These are phyloP conservation scores for Bhutanitis thaidina DNA, from an alignment of 2,888 invertebrate genomes.

Conservation along the genomic window DNA sequence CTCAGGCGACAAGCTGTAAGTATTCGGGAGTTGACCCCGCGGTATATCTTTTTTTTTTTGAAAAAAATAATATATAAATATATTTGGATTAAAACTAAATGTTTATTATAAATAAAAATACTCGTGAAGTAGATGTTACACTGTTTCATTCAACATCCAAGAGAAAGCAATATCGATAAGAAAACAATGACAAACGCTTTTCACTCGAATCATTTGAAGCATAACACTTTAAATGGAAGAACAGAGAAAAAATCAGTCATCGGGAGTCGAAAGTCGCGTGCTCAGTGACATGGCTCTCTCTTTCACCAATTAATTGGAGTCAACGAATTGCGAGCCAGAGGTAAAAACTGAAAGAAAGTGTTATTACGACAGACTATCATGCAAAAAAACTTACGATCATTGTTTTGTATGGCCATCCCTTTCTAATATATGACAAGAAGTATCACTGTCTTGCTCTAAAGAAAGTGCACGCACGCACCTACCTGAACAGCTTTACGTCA, in stretches of 20 bases:
- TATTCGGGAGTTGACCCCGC: too few species aligned
- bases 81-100: too few species aligned
- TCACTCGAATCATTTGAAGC: constrained; percentile 56
- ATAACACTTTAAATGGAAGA: constrained; percentile 50
- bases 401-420: constrained; percentile 59
- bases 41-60: too few species aligned
- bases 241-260: constrained; percentile 60
- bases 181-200: constrained; percentile 37
- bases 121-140: background rate
- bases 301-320: constrained; percentile 64
- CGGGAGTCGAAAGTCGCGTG: constrained; percentile 47
- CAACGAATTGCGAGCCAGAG: constrained; percentile 55
- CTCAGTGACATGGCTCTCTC: constrained; percentile 56
- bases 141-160: constrained; percentile 20
- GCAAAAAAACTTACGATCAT: constrained; percentile 53
- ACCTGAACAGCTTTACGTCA: constrained; percentile 63
- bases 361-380: constrained; percentile 53
- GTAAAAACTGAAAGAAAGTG: constrained; percentile 69
- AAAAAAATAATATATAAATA: too few species aligned
- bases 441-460: constrained; percentile 49
- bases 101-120: too few species aligned
- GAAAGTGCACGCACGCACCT: constrained; percentile 67
- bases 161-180: constrained; percentile 30
- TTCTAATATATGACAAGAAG: constrained; percentile 25
- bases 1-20: too few species aligned